A percentile compares a stretch with the other conserved stretches of the same genome.
Conservation (phyloP, 2,113 vertebrate species). For the Micromys minutus region DNA sequence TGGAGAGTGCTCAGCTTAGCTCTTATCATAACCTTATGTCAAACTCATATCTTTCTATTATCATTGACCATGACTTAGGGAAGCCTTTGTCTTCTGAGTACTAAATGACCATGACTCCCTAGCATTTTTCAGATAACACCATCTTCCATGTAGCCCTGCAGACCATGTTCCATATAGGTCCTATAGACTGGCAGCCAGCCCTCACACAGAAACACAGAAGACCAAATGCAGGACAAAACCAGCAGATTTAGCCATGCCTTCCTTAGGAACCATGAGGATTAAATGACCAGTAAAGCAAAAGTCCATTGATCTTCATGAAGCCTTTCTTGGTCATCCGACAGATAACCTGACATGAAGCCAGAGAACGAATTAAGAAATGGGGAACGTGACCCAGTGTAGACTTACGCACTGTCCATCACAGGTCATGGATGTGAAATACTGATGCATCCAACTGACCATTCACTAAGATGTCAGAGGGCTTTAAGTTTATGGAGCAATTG, state of each 20-base stretch:
- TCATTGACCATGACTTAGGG: neutral
- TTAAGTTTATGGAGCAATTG: slow-evolving; percentile 79
- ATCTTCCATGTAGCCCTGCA: neutral
- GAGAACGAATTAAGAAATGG: slow-evolving; percentile 52
- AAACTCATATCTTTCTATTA: neutral
- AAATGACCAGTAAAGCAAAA: slow-evolving; percentile 3
- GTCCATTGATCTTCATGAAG: slow-evolving; percentile 19
- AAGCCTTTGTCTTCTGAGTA: slow-evolving; percentile 40
- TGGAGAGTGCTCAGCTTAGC: neutral
- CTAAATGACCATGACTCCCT: neutral
- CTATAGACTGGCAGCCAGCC: neutral
- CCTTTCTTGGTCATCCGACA: neutral
- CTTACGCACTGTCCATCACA: slow-evolving; percentile 38
- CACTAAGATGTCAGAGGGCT: slow-evolving; percentile 78
- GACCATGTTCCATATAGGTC: neutral
- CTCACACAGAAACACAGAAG: neutral
- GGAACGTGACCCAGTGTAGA: neutral
- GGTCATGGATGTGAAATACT: neutral
- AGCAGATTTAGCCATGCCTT: neutral
- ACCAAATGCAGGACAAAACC: neutral
- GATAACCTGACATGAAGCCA: slow-evolving; percentile 25
- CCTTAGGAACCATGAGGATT: neutral
- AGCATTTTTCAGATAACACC: neutral
- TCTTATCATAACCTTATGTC: neutral
- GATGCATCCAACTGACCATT: slow-evolving; percentile 63